Percentiles rank a stretch among this genome's conserved stretches.
Evolutionary conservation across 64 coral and sea anemone genomes (phyloP).

Genomic region (Pocillopora damicornis): DNA sequence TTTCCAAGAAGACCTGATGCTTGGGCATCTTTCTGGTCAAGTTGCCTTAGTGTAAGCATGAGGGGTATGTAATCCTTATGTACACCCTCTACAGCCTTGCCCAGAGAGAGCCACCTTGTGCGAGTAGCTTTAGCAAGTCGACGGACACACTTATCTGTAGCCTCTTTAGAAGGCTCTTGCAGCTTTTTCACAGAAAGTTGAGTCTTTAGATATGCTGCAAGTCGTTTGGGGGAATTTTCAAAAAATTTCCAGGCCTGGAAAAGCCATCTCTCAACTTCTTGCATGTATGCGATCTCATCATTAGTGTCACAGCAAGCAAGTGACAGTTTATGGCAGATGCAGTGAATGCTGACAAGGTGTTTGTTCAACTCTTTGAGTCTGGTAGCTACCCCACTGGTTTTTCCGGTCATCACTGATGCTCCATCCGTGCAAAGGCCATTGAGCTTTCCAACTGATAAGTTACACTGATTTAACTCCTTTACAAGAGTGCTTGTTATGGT

Average conservation of each 20-base stretch:
- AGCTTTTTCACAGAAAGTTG: neutral
- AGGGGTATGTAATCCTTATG: slow-evolving; percentile 36
- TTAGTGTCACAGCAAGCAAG: slow-evolving; percentile 37
- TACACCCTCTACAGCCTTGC: slow-evolving; percentile 44
- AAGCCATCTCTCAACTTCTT: slow-evolving; percentile 45
- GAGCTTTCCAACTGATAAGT: slow-evolving; percentile 2
- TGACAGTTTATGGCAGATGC: slow-evolving; percentile 10
- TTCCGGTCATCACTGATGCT: slow-evolving; percentile 46
- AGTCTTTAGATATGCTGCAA: neutral
- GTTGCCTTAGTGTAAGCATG: slow-evolving; percentile 19
- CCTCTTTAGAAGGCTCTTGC: slow-evolving; percentile 33
- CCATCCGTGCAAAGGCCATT: slow-evolving; percentile 41
- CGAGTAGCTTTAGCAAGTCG: slow-evolving; percentile 33
- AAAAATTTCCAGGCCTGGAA: slow-evolving; percentile 36
- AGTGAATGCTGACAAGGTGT: slow-evolving; percentile 31
- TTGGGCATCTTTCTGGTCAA: slow-evolving; percentile 30
- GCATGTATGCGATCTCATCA: neutral
- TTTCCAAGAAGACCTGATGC: slow-evolving; percentile 46
- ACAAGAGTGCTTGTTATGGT: neutral
- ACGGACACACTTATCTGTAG: slow-evolving; percentile 6
- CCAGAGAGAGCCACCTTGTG: slow-evolving; percentile 32
- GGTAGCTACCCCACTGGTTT: slow-evolving; percentile 41
- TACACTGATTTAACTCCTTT: neutral
- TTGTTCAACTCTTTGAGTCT: slow-evolving; percentile 29
- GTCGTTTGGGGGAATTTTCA: slow-evolving; percentile 26